Evolutionary conservation across 1,140 invertebrate species (phyloP), one percentile per base, ranked within the genome.

Genomic region (Panagrolaimus sp.): DNA sequence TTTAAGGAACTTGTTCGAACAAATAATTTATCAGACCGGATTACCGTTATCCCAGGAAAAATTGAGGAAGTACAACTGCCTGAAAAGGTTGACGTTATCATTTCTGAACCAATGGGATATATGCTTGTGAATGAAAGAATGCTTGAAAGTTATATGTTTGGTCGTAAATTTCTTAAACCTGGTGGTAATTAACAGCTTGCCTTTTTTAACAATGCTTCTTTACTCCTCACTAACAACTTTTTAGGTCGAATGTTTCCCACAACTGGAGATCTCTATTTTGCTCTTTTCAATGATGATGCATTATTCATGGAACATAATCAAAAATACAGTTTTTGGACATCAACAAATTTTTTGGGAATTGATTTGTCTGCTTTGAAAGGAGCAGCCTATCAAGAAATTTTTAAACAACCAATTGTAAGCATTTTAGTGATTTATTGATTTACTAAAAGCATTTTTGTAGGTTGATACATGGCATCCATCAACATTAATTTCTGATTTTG

Each of bases 41-140:
- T 98, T 67, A 87, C 90, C 72, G 93, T 99, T 1, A 90, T 98
- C 78, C 90, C 94, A 55, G 96, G 96, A 8, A 98, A 98, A 88
- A 94, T 99, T 75, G 96, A 99, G 86, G 96, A 98, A 86, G 92
- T 98, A 55, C 90, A 91, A 70, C 84, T 98, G 70, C 93, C 94
- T 6, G 94, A 98, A 84, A 88, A 88, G 78, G 94, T 98, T 14
- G 95, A 98, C 86, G 89, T 96, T 38, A 96, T 98, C 78, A 94
- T 99, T 71, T 97, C 94, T 9, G 96, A 99, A 85, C 96, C 96
- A 0, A 98, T 98, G 96, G 96, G 96, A 32, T 98, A 98, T 81
- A 98, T 98, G 96, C 86, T 99, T 12, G 96, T 96, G 82, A 99
- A 99, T 86, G 96, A 99, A 85, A 88, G 96, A 75, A 99, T 99